phyloP scores from a whole-genome alignment of 2,113 vertebrate genomes.

The Oreochromis niloticus region DNA sequence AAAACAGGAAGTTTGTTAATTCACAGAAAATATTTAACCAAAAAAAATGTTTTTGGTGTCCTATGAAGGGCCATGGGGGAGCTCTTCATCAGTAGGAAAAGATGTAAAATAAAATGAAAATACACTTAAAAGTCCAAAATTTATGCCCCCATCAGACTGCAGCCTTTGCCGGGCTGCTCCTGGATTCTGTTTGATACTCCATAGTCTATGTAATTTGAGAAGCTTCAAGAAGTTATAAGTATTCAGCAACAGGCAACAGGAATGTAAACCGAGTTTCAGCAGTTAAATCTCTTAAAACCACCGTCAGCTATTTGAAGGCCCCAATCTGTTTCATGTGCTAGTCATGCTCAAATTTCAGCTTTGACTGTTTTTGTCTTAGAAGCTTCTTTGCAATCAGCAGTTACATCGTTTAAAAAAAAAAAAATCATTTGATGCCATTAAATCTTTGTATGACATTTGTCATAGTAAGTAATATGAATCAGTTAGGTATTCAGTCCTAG shows the following conservation, averaged over 20 bases:
- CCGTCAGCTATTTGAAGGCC: neutral
- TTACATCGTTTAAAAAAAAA: neutral
- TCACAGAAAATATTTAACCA: neutral
- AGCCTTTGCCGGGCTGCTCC: accelerated
- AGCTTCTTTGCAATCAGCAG: neutral
- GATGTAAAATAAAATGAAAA: neutral
- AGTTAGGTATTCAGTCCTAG: neutral
- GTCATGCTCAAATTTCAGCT: neutral
- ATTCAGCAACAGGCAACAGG: neutral
- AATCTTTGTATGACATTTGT: neutral
- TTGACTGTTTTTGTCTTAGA: neutral
- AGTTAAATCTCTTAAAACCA: neutral
- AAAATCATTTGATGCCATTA: neutral
- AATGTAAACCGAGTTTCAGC: neutral
- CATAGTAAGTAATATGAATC: neutral
- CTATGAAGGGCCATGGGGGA: neutral
- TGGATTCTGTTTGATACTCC: neutral
- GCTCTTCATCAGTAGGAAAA: neutral
- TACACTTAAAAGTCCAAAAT: neutral
- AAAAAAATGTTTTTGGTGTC: neutral
- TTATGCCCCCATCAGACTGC: neutral
- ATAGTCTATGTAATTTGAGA: neutral
- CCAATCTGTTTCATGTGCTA: neutral
- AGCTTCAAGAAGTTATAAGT: neutral
- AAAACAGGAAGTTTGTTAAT: neutral